phyloP scores from a whole-genome alignment of 2,113 vertebrate genomes.

The Erpornis zantholeuca region DNA sequence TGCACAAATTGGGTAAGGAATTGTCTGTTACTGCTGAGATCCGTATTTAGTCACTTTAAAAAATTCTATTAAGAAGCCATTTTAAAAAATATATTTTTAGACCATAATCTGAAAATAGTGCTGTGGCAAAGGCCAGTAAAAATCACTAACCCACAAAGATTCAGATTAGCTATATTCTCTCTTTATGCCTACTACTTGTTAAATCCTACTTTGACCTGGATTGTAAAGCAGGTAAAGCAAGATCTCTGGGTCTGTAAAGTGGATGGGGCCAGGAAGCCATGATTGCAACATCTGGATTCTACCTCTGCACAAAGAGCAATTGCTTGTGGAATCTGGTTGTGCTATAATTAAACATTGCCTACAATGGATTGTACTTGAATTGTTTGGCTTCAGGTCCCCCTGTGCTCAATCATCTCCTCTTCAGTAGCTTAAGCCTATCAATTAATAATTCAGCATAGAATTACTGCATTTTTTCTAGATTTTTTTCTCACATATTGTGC shows the following conservation, averaged over 20 bases:
- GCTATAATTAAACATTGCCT: not conserved
- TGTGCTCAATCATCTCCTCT: not conserved
- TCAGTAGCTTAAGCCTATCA: not conserved
- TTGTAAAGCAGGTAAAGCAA: not conserved
- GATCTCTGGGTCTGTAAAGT: not conserved
- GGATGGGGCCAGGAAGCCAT: not conserved
- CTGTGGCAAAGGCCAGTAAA: not conserved
- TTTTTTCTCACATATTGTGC: not conserved
- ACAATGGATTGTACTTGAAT: not conserved
- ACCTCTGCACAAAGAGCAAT: not conserved
- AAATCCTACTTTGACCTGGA: not conserved
- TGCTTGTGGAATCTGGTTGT: not conserved
- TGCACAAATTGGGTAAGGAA: not conserved
- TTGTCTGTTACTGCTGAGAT: not conserved
- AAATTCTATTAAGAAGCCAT: not conserved
- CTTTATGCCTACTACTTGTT: not conserved
- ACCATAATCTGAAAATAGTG: not conserved
- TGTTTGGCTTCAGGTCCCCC: not conserved
- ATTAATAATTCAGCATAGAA: not conserved
- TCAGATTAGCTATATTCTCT: not conserved
- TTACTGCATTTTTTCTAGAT: not conserved
- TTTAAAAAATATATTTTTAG: not conserved
- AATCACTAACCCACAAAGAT: not conserved
- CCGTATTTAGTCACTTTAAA: not conserved
- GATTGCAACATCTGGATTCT: not conserved